Base-by-base conservation (phyloP, 53 echinoderm and acorn worm genomes). In the Mesocentrotus franciscanus region DNA sequence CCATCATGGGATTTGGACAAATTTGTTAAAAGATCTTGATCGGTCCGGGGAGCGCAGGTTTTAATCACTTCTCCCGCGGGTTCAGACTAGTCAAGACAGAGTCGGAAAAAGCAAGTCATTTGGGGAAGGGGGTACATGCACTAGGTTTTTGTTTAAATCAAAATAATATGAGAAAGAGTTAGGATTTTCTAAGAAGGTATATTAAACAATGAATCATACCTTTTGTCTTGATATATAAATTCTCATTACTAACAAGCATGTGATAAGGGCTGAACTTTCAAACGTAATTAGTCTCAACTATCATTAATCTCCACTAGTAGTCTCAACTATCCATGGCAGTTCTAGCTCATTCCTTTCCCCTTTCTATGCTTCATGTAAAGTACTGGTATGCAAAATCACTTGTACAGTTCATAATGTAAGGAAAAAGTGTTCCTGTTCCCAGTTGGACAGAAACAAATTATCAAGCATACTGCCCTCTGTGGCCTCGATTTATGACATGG, bases 1-100 rank as follows among this genome's bases (percentile, higher is more conserved):
- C 26, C 22, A 29, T 35, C 66, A 64, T 91, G 91, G 91, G 91
- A 91, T 36, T 91, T 91, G 66, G 66, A 15, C 91, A 64, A 61
- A 66, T 91, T 91, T 91, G 91, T 66, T 66, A 34, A 60, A 61
- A 91, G 91, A 91, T 91, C 62, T 35, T 91, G 91, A 91, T 91
- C 91, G 39, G 57, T 17, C 22, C 66, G 15, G 24, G 22, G 5
- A 87, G 29, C 58, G 66, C 91, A 61, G 22, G 62, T 91, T 61
- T 91, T 91, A 91, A 91, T 91, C 91, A 91, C 91, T 61, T 66
- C 34, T 91, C 91, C 91, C 9, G 66, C 35, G 34, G 91, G 36
- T 64, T 66, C n/a, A n/a, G 87, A 57, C 87, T 87, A 15, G 11
- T 56, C 58, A 87, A 58, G 87, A 87, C 57, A 87, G 68, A 34